Percentiles rank a stretch among this genome's conserved stretches.
phyloP scores from a whole-genome alignment of 2,888 invertebrate species.

The Drosophila conformis region DNA sequence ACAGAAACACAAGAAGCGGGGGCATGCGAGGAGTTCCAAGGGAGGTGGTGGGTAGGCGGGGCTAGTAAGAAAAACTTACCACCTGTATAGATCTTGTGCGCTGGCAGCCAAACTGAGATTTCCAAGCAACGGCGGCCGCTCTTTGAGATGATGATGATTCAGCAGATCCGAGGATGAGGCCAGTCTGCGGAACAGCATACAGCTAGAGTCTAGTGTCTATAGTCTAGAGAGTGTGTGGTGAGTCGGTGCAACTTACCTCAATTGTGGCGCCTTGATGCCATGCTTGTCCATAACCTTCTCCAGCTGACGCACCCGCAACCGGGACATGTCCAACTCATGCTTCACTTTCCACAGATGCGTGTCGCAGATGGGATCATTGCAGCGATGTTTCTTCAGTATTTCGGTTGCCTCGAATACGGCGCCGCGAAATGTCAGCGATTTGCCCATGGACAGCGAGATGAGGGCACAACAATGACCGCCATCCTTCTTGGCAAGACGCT shows the following conservation, averaged over 20 bases:
- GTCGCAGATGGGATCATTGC: constrained; percentile 92
- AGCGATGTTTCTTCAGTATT: constrained; percentile 90
- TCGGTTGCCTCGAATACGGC: constrained; percentile 93
- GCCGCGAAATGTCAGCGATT: constrained; percentile 92
- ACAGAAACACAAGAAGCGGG: not conserved
- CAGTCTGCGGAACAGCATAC: constrained; percentile 82
- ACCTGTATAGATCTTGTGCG: constrained; percentile 86
- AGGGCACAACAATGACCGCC: constrained; percentile 97
- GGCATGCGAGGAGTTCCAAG: constrained; percentile 4
- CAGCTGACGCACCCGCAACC: constrained; percentile 93
- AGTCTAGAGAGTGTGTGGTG: not conserved
- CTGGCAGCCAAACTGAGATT: constrained; percentile 85
- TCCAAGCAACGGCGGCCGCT: constrained; percentile 86
- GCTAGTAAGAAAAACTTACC: constrained; percentile 83
- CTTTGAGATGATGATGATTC: constrained; percentile 85
- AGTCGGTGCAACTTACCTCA: constrained; percentile 85
- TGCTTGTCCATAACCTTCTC: constrained; percentile 94
- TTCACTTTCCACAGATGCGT: constrained; percentile 95
- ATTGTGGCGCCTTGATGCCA: constrained; percentile 92
- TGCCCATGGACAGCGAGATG: constrained; percentile 95
- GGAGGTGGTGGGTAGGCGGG: not conserved
- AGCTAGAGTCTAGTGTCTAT: not conserved
- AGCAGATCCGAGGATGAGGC: constrained; percentile 88
- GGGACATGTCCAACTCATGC: constrained; percentile 95
- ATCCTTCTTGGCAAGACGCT: constrained; percentile 94